Evolutionary conservation across 2,113 vertebrate genomes (phyloP).

Genomic region (Scomber scombrus): DNA sequence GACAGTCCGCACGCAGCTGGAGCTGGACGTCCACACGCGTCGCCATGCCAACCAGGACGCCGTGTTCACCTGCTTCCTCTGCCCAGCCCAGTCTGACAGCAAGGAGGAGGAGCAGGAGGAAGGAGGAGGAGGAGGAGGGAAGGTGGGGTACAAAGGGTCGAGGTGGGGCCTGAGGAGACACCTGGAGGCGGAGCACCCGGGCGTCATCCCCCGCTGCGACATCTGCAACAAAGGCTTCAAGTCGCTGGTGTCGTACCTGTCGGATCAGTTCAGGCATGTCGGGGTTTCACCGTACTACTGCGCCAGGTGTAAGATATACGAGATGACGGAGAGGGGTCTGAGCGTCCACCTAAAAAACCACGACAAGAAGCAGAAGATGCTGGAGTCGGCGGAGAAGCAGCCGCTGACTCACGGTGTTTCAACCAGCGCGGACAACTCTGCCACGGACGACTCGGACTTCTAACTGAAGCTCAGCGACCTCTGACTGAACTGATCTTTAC

Average conservation of each 20-base stretch:
- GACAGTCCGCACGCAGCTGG: constrained; percentile 30
- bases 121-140: not conserved
- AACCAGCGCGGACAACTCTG: not conserved
- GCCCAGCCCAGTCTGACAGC: not conserved
- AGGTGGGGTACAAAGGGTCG: constrained; percentile 1
- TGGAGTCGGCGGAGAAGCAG: not conserved
- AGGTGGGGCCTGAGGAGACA: constrained; percentile 54
- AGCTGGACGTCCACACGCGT: constrained; percentile 47
- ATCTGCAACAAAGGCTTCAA: constrained; percentile 59
- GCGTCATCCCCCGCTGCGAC: constrained; percentile 53
- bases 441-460: constrained; percentile 60
- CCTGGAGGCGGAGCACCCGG: constrained; percentile 60
- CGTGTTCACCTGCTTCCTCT: constrained; percentile 56
- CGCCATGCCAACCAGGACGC: constrained; percentile 52
- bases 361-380: constrained; percentile 25
- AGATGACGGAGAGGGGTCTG: constrained; percentile 66
- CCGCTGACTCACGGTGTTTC: not conserved
- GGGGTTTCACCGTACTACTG: constrained; percentile 69
- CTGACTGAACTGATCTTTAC: not conserved
- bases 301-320: constrained; percentile 67
- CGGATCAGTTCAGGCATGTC: constrained; percentile 66
- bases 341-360: constrained; percentile 53
- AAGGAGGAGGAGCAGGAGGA: not conserved
- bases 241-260: constrained; percentile 48
- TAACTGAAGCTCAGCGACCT: constrained; percentile 25